Evolutionary conservation across 2,113 vertebrate genomes (phyloP), one percentile per base, ranked within the genome.

Genomic region (Protomyctophum bolini): DNA sequence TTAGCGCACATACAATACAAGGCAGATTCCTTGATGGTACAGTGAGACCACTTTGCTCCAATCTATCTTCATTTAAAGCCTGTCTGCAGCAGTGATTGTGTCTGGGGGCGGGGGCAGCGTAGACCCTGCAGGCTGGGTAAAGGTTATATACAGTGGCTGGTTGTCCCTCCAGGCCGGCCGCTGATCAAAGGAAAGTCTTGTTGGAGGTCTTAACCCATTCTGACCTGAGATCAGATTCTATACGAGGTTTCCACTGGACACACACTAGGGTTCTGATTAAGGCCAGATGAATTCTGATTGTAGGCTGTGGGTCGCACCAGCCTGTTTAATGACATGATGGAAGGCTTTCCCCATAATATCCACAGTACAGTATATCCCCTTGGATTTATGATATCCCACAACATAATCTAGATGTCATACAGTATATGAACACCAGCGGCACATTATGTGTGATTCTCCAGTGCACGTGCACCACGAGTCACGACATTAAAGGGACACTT

Each of bases 61-160:
- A 89, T 85, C 86, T 21, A 77, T 88, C 89, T 89, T 87, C 76
- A 86, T 91, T 88, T 86, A 70, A 80, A 84, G 86, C 78, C 70
- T 87, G 87, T 88, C 85, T 81, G 64, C 7, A 52, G 74, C 66
- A 60, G 80, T 79, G 83, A 86, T 88, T 87, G 81, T 76, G 80
- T 87, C 83, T 83, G 65, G 59, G 1, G 70, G 71, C 33, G 33
- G 84, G 77, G 72, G 70, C 72, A 74, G 51, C 58, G 66, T 63
- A 69, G 72, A 72, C 77, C 72, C 51, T 33, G 6, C 21, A 21
- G 21, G 63, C 83, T 67, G 68, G 70, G 68, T 66, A 83, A 78
- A 85, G 77, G 82, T 86, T 71, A 71, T 56, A 71, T 56, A n/a
- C n/a, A 61, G 76, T 48, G 58, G 68, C 60, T 66, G 77, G 69